Conservation (phyloP, 1,140 invertebrate genomes). For the Drosophila ficusphila region DNA sequence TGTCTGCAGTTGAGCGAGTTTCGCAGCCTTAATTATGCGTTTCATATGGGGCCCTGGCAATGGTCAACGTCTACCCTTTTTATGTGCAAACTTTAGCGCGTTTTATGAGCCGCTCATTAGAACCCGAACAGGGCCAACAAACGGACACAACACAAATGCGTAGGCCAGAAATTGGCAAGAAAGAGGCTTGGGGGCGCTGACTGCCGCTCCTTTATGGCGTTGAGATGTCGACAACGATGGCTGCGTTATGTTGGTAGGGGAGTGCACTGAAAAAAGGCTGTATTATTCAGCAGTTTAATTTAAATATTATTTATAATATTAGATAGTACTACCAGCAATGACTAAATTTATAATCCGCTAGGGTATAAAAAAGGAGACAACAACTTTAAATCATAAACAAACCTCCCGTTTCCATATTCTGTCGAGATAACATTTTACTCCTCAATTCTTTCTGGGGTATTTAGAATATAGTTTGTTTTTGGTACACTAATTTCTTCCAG, state of each 20-base stretch:
- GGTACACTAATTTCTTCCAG: too few species aligned
- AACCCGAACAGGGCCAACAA: slow-evolving; percentile 40
- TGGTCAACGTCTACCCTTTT: slow-evolving; percentile 37
- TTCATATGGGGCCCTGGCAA: slow-evolving; percentile 17
- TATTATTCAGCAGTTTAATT: too few species aligned
- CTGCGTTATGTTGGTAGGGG: neutral
- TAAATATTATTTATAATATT: too few species aligned
- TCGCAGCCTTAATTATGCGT: slow-evolving; percentile 41
- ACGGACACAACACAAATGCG: slow-evolving; percentile 17
- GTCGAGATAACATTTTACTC: too few species aligned
- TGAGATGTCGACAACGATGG: slow-evolving; percentile 35
- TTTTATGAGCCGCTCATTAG: slow-evolving; percentile 76
- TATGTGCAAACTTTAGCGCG: slow-evolving; percentile 72
- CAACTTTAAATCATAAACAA: too few species aligned
- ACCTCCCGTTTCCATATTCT: too few species aligned
- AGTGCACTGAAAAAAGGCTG: slow-evolving; percentile 35
- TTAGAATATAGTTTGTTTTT: too few species aligned
- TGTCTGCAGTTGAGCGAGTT: neutral
- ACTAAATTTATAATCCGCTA: too few species aligned
- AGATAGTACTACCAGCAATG: too few species aligned
- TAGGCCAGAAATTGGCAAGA: slow-evolving; percentile 7
- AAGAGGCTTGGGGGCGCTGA: slow-evolving; percentile 1
- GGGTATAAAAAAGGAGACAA: too few species aligned
- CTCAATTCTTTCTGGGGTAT: too few species aligned
- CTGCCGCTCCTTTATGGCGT: slow-evolving; percentile 72